These are phyloP conservation scores for Eristalinus aeneus DNA, from an alignment of 2,888 invertebrate species.

Conservation along the genomic window DNA sequence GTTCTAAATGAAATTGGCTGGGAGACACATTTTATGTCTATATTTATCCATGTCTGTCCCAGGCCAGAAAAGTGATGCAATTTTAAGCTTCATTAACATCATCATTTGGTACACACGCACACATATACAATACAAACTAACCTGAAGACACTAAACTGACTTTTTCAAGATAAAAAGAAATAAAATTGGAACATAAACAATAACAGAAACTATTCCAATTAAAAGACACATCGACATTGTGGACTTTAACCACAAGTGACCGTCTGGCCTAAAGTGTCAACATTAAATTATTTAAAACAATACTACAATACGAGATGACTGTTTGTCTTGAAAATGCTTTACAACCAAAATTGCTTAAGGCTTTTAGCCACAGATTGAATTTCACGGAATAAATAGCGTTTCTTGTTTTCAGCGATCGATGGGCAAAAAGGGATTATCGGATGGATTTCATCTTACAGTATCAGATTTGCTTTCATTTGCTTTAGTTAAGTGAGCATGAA, in stretches of 20 bases:
- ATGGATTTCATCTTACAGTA: no score
- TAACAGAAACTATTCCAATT: slow-evolving; percentile 14
- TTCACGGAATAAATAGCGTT: no score
- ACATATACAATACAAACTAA: no score
- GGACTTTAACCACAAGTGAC: not conserved
- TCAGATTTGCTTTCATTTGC: no score
- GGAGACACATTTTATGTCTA: no score
- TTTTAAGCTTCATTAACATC: not conserved
- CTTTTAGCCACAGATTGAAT: slow-evolving; percentile 6
- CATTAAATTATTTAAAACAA: not conserved
- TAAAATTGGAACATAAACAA: not conserved
- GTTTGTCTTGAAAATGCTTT: not conserved
- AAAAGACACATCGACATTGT: not conserved
- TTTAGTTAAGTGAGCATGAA: no score
- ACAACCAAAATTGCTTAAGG: no score
- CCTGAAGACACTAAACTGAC: slow-evolving; percentile 14
- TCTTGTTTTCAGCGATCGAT: no score
- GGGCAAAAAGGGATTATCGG: no score
- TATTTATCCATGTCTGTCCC: not conserved
- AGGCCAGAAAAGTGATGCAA: slow-evolving; percentile 23
- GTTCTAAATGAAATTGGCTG: no score
- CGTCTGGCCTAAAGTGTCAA: not conserved
- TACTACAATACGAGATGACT: not conserved
- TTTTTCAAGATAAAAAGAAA: not conserved
- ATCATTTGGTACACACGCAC: not conserved